phyloP scores from a whole-genome alignment of 1,140 invertebrate species.

The Leptinotarsa lineolata region DNA sequence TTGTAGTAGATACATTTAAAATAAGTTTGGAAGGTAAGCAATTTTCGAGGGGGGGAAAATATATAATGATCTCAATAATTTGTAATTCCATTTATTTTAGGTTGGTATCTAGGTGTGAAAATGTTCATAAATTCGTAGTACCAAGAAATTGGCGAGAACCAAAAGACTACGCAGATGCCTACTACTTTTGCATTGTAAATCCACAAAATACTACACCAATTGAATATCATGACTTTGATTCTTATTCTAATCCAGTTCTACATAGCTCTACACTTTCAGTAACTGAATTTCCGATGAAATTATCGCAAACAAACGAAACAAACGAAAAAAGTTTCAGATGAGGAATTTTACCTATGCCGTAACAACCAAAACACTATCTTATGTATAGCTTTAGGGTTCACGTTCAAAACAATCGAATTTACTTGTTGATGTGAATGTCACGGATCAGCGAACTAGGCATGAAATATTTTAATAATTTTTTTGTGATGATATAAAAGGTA shows the following conservation, averaged over 20 bases:
- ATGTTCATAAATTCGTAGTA: conserved; percentile 21
- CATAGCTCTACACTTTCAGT: background rate
- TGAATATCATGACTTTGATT: conserved; percentile 19
- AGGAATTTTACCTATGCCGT: background rate
- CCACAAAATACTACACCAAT: conserved; percentile 19
- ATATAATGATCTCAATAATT: too few species aligned
- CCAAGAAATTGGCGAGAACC: conserved; percentile 28
- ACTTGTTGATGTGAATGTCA: too few species aligned
- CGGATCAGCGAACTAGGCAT: too few species aligned
- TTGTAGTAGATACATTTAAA: conserved; percentile 10
- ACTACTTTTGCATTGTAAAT: conserved; percentile 28
- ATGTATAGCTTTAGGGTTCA: background rate
- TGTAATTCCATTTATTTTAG: conserved; percentile 7
- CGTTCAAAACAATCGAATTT: background rate
- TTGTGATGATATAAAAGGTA: too few species aligned
- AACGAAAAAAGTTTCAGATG: conserved; percentile 3
- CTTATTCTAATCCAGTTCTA: background rate
- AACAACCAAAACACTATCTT: conserved; percentile 5
- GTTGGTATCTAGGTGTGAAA: conserved; percentile 25
- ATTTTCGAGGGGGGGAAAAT: background rate
- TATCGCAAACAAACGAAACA: background rate
- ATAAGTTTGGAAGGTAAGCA: conserved; percentile 25
- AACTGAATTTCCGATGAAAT: background rate
- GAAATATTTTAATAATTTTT: too few species aligned
- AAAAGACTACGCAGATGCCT: conserved; percentile 20